Evolutionary conservation across 1,140 invertebrate genomes (phyloP), one percentile per base, ranked within the genome.

Genomic region (Limonius californicus): DNA sequence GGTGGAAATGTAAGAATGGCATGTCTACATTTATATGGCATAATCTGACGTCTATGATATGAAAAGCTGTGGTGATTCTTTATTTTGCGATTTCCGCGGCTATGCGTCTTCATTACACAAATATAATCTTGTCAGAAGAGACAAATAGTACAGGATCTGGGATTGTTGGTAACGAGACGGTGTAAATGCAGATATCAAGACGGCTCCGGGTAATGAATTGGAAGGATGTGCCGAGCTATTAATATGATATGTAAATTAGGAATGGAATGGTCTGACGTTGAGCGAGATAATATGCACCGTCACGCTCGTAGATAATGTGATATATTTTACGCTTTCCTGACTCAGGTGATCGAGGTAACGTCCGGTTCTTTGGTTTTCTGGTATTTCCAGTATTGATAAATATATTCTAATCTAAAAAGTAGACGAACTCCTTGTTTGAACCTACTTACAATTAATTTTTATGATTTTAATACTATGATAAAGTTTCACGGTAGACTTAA

Each of bases 171-270:
- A 45, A 45, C 42, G 42, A 45, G 42, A 18, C 42, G 42, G 42
- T 45, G 42, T 45, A 45, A 45, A 45, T 45, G n/a, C 42, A 45
- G 42, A 45, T 45, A 45, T 45, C 42, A 45, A 45, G 42, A 18
- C 42, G 42, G 42, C 42, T 45, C 6, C n/a, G 42, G 4, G 42
- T 45, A 45, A 45, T 45, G 42, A 45, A 45, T 45, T 45, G 42
- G 42, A 45, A 45, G 42, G 42, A 45, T 45, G 42, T 45, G 42
- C 42, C 42, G 16, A 45, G 42, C 42, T 45, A 45, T 45, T 45
- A 45, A 45, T 45, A 45, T 45, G 42, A 45, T 45, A 45, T 45
- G 42, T 45, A 45, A 45, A 45, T 45, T 45, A 45, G 42, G 12
- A 45, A 45, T 15, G 42, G 42, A 45, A 45, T 45, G 6, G 42